Conservation (phyloP, 2,113 vertebrate genomes). For the Junco hyemalis region DNA sequence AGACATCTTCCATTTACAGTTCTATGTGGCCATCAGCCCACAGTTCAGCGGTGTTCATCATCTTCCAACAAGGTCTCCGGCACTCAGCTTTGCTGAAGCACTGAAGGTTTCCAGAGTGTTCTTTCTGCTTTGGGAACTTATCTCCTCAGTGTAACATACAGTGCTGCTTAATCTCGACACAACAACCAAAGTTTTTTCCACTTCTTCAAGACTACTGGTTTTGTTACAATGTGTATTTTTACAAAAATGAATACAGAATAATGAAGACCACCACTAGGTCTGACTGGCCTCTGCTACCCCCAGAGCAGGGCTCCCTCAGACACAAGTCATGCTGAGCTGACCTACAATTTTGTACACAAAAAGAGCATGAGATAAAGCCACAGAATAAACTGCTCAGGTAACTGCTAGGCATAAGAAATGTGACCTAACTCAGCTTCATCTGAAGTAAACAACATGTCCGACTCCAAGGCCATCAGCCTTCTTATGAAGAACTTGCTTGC, state of each 20-base stretch:
- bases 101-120: background rate
- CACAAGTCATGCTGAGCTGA: background rate
- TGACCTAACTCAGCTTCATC: background rate
- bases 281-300: background rate
- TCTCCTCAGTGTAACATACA: background rate
- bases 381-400: background rate
- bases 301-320: background rate
- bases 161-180: background rate
- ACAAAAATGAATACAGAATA: background rate
- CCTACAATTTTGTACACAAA: background rate
- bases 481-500: background rate
- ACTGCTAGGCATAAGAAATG: background rate
- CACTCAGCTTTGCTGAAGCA: background rate
- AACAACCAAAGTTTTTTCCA: background rate
- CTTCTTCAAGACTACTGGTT: background rate
- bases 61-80: background rate
- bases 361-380: background rate
- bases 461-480: background rate
- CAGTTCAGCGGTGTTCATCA: background rate
- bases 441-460: background rate
- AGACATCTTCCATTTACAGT: background rate
- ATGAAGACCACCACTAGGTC: background rate
- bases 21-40: background rate
- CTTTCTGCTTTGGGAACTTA: background rate
- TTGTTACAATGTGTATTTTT: background rate